Base-by-base conservation (phyloP, 1,140 invertebrate genomes). In the Cryptotermes secundus region DNA sequence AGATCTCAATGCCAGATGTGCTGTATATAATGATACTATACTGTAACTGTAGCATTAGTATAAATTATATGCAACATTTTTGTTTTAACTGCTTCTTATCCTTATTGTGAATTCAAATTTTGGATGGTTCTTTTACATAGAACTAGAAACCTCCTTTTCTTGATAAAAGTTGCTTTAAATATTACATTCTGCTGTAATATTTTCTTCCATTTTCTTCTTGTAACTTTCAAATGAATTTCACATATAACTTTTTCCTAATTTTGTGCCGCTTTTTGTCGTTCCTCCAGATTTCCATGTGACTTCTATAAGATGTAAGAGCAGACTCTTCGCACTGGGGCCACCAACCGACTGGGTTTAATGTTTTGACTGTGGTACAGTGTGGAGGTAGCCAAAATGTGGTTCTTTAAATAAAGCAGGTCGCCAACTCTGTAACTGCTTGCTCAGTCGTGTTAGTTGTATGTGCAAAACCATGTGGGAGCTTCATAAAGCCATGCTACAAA, bases 311-410 rank as follows among this genome's bases (percentile, higher is more conserved):
- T 72, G 59, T 10, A 7, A 7, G 59, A 72, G 59, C 26, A n/a
- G 31, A n/a, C 59, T 72, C 59, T 72, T 72, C n/a, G 7, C 59
- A n/a, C 59, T 3, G n/a, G 59, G 59, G 26, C 59, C 26, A 72
- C 59, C 59, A 72, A 72, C 59, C n/a, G 26, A 72, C 59, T 72
- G 59, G n/a, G 59, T n/a, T 72, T 26, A 72, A 72, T 31, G n/a
- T 72, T 72, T 31, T 72, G 59, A 72, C n/a, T n/a, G 26, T 4
- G n/a, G 59, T 72, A 1, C 22, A 49, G 16, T 3, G 16, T 19
- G 12, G 45, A 49, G 59, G 7, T 72, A 72, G 26, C 59, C 59
- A 72, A 72, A 31, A 31, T 31, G 7, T 72, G 59, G 31, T 26
- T 72, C n/a, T 72, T 72, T n/a, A 72, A 31, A 72, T 72, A 16